These are phyloP conservation scores for Unio pictorum DNA, from an alignment of 2,888 invertebrate species.

Conservation along the genomic window DNA sequence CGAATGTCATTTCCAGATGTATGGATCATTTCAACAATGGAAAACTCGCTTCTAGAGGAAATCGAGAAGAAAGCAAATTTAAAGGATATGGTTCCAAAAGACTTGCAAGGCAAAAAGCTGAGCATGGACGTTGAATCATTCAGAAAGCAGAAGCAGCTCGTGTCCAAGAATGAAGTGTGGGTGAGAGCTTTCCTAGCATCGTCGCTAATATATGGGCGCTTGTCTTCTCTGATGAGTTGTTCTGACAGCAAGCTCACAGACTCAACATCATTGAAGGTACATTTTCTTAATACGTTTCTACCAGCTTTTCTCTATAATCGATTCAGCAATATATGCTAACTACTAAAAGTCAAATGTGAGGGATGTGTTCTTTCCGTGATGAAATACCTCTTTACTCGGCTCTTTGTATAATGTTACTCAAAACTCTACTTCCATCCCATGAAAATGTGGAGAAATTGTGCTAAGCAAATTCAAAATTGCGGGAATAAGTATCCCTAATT, in stretches of 20 bases:
- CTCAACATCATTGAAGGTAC: slow-evolving; percentile 8
- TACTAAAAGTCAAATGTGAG: too few species aligned
- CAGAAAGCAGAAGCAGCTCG: slow-evolving; percentile 6
- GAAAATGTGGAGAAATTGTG: too few species aligned
- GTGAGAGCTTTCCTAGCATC: slow-evolving; percentile 15
- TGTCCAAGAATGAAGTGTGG: slow-evolving; percentile 2
- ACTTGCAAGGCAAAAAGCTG: slow-evolving; percentile 6
- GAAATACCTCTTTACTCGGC: too few species aligned
- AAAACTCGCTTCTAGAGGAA: not conserved
- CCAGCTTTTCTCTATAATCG: too few species aligned
- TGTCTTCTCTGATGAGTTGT: not conserved
- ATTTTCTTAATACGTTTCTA: too few species aligned
- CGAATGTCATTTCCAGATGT: slow-evolving; percentile 14
- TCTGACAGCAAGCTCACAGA: slow-evolving; percentile 6
- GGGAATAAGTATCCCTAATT: too few species aligned
- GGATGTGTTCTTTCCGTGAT: too few species aligned
- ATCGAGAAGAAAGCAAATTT: not conserved
- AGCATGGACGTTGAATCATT: slow-evolving; percentile 16
- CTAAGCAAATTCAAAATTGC: too few species aligned
- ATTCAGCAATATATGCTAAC: too few species aligned
- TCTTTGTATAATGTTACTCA: too few species aligned
- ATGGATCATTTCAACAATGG: slow-evolving; percentile 4
- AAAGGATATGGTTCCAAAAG: slow-evolving; percentile 3
- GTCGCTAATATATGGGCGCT: slow-evolving; percentile 8
- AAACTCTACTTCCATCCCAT: too few species aligned